Evolutionary conservation across 92 coral and sea anemone genomes (phyloP).

Genomic region (Blastomussa wellsi): DNA sequence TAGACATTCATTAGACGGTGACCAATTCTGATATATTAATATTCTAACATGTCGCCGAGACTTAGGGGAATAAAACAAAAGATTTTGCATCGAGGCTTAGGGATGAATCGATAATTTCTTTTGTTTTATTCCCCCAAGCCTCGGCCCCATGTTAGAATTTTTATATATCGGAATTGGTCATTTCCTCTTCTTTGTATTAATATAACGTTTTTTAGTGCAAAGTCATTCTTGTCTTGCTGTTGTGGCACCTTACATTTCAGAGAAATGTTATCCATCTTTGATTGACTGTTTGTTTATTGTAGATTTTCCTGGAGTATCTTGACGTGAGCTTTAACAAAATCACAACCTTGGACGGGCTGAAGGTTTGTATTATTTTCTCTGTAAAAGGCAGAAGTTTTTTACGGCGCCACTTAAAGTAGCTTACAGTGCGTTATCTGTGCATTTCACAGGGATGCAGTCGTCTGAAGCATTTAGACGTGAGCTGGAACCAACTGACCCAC

Average conservation of each 20-base stretch:
- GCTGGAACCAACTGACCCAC: conserved; percentile 83
- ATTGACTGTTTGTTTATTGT: not conserved
- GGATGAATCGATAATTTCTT: too few relatives aligned
- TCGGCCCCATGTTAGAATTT: too few relatives aligned
- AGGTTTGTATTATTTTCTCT: conserved; percentile 45
- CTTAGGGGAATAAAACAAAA: too few relatives aligned
- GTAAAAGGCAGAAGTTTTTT: not conserved
- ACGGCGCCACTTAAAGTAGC: not conserved
- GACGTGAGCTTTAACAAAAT: conserved; percentile 92
- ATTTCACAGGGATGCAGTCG: conserved; percentile 76
- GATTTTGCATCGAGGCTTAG: too few relatives aligned
- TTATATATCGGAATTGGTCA: too few relatives aligned
- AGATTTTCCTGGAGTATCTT: conserved; percentile 73
- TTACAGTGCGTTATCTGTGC: not conserved
- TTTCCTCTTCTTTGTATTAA: not conserved
- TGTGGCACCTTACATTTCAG: not conserved
- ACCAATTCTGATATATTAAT: too few relatives aligned
- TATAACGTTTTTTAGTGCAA: not conserved
- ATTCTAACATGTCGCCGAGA: too few relatives aligned
- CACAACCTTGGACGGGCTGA: conserved; percentile 90
- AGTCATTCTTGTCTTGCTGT: not conserved
- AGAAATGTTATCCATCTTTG: not conserved
- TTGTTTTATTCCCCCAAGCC: too few relatives aligned
- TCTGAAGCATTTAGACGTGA: conserved; percentile 77
- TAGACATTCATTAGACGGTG: too few relatives aligned